Base-by-base conservation (phyloP, 2,797 vertebrate genomes). In the Scolopax bukidnonensis region DNA sequence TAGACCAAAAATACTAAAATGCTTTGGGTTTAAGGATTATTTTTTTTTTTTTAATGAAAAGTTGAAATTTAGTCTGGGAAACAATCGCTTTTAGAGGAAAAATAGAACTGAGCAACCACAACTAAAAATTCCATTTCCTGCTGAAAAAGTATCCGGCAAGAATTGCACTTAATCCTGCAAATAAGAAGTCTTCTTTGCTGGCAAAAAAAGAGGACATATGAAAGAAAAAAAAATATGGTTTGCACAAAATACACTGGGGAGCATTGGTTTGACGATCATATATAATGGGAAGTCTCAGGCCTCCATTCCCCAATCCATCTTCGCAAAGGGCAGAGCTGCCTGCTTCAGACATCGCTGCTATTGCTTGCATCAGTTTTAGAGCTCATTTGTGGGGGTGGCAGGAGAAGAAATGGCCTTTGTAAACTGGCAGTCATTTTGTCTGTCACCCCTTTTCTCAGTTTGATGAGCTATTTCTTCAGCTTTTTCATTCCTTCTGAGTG, bases 71-170 rank as follows among this genome's bases (percentile, higher is more conserved):
- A 82, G 40, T 79, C 87, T 87, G 82, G 47, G 84, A 95, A 90
- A 93, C 85, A 94, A 95, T 93, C 1, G 0, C 48, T 67, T 88
- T 88, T 82, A 93, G 88, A 82, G 40, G 89, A 90, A 94, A 97
- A 97, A 86, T 73, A 89, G 85, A 96, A 91, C 80, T 74, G 77
- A 96, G 63, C 47, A 89, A 92, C 81, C 92, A 90, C 93, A 96
- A 82, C 65, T 90, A 73, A 95, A 96, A 92, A 78, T 88, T 91
- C 82, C 54, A 82, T 92, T 97, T 96, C 70, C 90, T 94, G 67
- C 61, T 92, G 91, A 92, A 96, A 86, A 94, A 81, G 27, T 86
- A 84, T 86, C 73, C 5, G 0, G 63, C 87, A 91, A 91, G 50
- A 84, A 71, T 71, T 89, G 40, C 79, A 74, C 67, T 93, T 95